A percentile compares a stretch with the other conserved stretches of the same genome.
Conservation (phyloP, 2,113 vertebrate genomes). For the Sinocyclocheilus grahami region DNA sequence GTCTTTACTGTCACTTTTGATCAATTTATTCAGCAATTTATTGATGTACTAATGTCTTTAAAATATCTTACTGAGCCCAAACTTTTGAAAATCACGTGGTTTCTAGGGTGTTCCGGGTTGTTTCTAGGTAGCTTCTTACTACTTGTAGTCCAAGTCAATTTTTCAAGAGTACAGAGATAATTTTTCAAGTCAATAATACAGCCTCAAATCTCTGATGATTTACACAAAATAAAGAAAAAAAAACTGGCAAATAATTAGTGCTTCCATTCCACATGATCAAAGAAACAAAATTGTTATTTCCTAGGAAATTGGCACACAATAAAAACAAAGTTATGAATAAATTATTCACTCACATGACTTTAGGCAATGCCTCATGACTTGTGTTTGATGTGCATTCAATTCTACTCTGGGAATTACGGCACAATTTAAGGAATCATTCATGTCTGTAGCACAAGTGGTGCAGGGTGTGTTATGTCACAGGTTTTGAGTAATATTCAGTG, state of each 20-base stretch:
- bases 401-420: not conserved
- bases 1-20: not conserved
- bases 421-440: not conserved
- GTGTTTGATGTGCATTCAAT: not conserved
- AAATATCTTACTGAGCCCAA: no score
- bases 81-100: no score
- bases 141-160: no score
- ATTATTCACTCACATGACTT: not conserved
- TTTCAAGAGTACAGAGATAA: no score
- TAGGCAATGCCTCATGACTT: not conserved
- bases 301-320: not conserved
- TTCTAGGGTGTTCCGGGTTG: no score
- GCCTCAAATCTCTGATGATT: no score
- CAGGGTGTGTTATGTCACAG: not conserved
- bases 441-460: not conserved
- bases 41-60: not conserved
- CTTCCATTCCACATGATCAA: no score
- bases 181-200: no score
- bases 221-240: no score
- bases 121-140: no score
- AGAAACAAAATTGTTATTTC: not conserved
- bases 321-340: not conserved
- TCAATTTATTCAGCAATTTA: not conserved
- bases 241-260: not conserved
- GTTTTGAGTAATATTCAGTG: not conserved